A percentile compares a stretch with the other conserved stretches of the same genome.
Conservation (phyloP, 2,113 vertebrate genomes). For the Anarhynchus alexandrinus region DNA sequence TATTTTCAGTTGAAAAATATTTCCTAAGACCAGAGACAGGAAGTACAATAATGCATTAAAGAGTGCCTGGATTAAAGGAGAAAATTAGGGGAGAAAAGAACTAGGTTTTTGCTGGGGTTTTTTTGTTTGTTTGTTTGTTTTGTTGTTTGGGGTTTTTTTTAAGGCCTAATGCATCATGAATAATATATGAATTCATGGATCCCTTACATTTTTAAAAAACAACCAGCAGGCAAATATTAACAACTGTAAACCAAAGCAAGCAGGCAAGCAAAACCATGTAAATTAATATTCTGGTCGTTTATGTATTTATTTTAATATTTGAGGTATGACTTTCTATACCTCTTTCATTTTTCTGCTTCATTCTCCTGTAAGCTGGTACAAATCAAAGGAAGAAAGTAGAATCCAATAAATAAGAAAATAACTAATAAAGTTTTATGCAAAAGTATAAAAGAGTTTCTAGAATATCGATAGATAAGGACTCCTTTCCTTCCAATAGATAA, state of each 20-base stretch:
- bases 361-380: background rate
- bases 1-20: background rate
- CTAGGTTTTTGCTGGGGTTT: background rate
- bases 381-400: background rate
- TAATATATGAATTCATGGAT: background rate
- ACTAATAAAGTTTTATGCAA: background rate
- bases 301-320: background rate
- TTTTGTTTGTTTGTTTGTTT: background rate
- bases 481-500: background rate
- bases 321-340: background rate
- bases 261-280: background rate
- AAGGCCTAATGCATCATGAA: background rate
- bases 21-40: background rate
- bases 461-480: background rate
- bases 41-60: background rate
- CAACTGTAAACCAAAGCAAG: background rate
- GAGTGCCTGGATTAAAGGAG: background rate
- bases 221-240: background rate
- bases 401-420: background rate
- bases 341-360: background rate
- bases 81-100: background rate
- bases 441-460: background rate
- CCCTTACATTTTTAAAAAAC: background rate
- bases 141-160: accelerated
- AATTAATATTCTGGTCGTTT: background rate